phyloP scores from a whole-genome alignment of 2,113 vertebrate species.

The Euleptes europaea region DNA sequence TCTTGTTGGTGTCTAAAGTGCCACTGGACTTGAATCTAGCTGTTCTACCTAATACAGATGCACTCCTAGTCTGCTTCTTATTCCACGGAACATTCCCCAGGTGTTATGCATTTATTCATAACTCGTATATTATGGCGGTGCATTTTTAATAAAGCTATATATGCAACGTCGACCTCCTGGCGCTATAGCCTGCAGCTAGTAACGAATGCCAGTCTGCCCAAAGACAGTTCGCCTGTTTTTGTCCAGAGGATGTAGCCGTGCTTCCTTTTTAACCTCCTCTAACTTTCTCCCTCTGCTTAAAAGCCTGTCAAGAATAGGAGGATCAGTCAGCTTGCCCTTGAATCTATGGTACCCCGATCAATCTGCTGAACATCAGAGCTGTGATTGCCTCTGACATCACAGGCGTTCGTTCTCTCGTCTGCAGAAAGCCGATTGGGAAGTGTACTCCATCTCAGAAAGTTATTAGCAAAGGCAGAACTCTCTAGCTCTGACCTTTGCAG shows the following conservation, averaged over 20 bases:
- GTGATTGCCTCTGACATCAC: not conserved
- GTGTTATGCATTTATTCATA: slow-evolving; percentile 2
- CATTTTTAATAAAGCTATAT: slow-evolving; percentile 10
- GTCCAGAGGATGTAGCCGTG: not conserved
- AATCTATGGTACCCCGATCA: not conserved
- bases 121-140: not conserved
- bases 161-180: not conserved
- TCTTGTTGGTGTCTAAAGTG: no score
- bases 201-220: not conserved
- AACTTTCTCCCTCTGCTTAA: slow-evolving; percentile 7
- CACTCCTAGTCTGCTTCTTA: not conserved
- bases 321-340: not conserved
- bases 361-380: not conserved
- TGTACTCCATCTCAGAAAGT: not conserved
- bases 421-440: not conserved
- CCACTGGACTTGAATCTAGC: no score
- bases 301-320: slow-evolving; percentile 6
- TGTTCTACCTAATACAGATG: not conserved
- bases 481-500: not conserved
- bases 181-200: not conserved
- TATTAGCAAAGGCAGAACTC: not conserved
- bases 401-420: not conserved
- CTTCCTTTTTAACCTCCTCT: not conserved
- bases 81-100: not conserved
- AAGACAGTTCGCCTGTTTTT: not conserved